Evolutionary conservation across 2,113 vertebrate species (phyloP).

Genomic region (Scolopax mira): DNA sequence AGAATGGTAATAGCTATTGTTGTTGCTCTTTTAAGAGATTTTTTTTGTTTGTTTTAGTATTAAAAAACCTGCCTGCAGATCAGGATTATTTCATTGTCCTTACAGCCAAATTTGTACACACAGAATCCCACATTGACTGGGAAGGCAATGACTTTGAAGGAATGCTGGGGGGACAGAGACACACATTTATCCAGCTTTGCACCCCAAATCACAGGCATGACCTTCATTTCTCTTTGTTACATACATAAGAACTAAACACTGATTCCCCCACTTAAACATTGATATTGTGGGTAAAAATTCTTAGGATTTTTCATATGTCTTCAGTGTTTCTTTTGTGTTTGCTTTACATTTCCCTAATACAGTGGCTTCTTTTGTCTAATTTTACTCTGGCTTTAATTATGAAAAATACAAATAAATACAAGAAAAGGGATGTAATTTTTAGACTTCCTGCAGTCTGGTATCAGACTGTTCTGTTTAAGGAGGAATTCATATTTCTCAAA

Average conservation of each 20-base stretch:
- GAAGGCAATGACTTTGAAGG: not conserved
- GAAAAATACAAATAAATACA: conserved; percentile 3
- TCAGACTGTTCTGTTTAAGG: not conserved
- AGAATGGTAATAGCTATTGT: not conserved
- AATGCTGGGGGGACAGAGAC: too few relatives aligned
- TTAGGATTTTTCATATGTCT: not conserved
- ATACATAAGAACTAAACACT: not conserved
- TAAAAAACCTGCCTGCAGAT: not conserved
- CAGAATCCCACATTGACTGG: not conserved
- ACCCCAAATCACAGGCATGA: not conserved
- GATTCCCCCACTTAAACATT: not conserved
- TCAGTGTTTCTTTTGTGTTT: not conserved
- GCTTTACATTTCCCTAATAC: not conserved
- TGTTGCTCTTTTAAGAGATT: not conserved
- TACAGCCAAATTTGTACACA: not conserved
- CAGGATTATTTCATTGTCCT: not conserved
- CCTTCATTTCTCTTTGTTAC: not conserved
- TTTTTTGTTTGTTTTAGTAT: not conserved
- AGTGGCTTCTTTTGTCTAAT: conserved; percentile 6
- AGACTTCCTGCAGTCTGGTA: not conserved
- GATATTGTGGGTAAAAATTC: not conserved
- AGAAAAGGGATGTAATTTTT: not conserved
- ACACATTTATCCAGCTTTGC: not conserved
- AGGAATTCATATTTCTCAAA: not conserved
- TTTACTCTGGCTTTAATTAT: conserved; percentile 16